phyloP scores from a whole-genome alignment of 2,797 vertebrate species.

The Dicrostonyx torquatus region DNA sequence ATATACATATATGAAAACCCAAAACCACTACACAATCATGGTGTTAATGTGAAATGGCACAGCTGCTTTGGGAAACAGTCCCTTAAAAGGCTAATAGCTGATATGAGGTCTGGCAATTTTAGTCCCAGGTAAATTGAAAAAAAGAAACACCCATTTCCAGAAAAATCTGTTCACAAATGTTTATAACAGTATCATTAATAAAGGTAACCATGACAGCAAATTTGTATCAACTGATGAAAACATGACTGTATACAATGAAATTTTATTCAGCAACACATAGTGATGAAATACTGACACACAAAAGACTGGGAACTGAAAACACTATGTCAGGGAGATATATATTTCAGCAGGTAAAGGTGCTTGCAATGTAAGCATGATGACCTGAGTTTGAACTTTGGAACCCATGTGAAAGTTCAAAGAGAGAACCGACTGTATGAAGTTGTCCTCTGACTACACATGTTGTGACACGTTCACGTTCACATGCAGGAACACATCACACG shows the following conservation, averaged over 20 bases:
- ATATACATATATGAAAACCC: neutral
- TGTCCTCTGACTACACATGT: neutral
- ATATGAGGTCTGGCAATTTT: neutral
- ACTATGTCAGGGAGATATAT: neutral
- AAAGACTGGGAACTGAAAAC: neutral
- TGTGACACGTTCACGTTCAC: neutral
- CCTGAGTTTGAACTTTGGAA: neutral
- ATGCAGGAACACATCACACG: neutral
- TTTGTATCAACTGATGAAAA: neutral
- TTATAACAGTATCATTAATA: conserved; percentile 12
- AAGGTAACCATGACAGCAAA: conserved; percentile 7
- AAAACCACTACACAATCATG: neutral
- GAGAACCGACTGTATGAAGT: neutral
- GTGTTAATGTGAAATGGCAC: neutral
- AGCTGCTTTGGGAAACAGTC: conserved; percentile 35
- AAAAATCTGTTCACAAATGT: conserved; percentile 3
- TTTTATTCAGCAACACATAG: neutral
- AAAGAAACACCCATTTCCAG: neutral
- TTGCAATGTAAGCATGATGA: too few species aligned
- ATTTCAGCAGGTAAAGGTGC: neutral
- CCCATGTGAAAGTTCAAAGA: neutral
- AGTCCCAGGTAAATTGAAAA: neutral
- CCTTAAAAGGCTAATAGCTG: neutral
- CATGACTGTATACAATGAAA: neutral
- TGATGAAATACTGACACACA: neutral